phyloP scores from a whole-genome alignment of 2,888 invertebrate species.

The Lithophane ornitopus region DNA sequence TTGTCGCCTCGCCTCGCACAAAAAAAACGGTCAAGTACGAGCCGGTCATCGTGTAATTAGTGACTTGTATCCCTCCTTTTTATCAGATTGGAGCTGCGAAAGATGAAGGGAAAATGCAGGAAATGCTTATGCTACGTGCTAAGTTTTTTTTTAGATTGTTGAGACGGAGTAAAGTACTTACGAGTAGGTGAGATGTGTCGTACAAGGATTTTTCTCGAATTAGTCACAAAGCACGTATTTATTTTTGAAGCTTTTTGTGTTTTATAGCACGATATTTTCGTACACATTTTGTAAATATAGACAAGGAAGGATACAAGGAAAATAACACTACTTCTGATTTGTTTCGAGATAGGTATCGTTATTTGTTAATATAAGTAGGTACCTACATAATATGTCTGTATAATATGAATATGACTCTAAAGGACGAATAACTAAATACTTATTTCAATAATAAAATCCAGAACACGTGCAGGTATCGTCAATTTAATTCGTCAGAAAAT shows the following conservation, averaged over 20 bases:
- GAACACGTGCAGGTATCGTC: background rate
- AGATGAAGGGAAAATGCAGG: conserved; percentile 39
- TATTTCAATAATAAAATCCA: background rate
- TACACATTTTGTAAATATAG: too few relatives aligned
- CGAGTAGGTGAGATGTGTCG: conserved; percentile 16
- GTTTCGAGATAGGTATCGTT: background rate
- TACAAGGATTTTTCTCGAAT: conserved; percentile 28
- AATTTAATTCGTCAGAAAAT: conserved; percentile 8
- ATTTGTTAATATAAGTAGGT: background rate
- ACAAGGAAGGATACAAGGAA: background rate
- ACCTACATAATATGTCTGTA: background rate
- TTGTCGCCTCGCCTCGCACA: conserved; percentile 71
- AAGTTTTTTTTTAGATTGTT: conserved; percentile 28
- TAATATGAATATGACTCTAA: background rate
- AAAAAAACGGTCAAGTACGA: conserved; percentile 67
- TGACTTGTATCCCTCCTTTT: conserved; percentile 59
- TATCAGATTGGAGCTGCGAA: conserved; percentile 52
- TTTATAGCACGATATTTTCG: background rate
- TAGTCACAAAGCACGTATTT: conserved; percentile 18
- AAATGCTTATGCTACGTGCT: conserved; percentile 38
- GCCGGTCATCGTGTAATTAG: conserved; percentile 61
- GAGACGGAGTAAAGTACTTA: conserved; percentile 16
- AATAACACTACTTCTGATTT: background rate
- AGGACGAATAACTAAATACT: background rate
- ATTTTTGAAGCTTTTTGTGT: background rate